Conservation (phyloP, 2,113 vertebrate species). For the Vidua macroura region DNA sequence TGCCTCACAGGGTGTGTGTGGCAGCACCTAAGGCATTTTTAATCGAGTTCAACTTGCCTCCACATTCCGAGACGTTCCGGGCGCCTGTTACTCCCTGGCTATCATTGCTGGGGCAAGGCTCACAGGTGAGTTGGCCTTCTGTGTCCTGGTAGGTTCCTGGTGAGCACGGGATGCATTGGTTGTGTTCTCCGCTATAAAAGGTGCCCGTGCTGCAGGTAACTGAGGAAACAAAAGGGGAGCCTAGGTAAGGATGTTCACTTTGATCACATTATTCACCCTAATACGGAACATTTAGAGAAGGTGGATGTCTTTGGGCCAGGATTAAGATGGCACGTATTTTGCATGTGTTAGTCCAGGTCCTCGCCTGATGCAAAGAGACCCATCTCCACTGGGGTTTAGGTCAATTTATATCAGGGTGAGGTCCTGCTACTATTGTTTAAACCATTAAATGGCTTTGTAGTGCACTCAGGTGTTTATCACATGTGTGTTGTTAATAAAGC, state of each 20-base stretch:
- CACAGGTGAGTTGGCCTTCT: constrained; percentile 88
- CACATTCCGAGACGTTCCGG: constrained; percentile 89
- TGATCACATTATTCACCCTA: not conserved
- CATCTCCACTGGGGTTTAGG: not conserved
- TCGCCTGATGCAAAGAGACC: not conserved
- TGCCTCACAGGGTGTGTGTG: not conserved
- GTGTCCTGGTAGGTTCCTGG: constrained; percentile 91
- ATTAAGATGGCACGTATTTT: not conserved
- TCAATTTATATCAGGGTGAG: not conserved
- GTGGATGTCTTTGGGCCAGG: not conserved
- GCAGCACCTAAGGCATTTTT: not conserved
- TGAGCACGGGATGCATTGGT: constrained; percentile 83
- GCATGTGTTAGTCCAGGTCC: not conserved
- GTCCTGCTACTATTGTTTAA: not conserved
- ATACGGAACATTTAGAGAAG: not conserved
- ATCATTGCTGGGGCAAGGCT: constrained; percentile 88
- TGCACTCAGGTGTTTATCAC: not conserved
- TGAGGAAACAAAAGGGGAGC: constrained; percentile 64
- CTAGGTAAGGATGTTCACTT: not conserved
- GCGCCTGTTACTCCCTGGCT: constrained; percentile 82
- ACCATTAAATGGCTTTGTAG: not conserved
- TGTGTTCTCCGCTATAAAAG: constrained; percentile 86
- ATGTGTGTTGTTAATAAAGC: not conserved
- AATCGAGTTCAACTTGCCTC: constrained; percentile 77
- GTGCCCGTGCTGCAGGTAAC: constrained; percentile 86